phyloP scores from a whole-genome alignment of 2,797 vertebrate genomes.

The Pelochelys cantorii region DNA sequence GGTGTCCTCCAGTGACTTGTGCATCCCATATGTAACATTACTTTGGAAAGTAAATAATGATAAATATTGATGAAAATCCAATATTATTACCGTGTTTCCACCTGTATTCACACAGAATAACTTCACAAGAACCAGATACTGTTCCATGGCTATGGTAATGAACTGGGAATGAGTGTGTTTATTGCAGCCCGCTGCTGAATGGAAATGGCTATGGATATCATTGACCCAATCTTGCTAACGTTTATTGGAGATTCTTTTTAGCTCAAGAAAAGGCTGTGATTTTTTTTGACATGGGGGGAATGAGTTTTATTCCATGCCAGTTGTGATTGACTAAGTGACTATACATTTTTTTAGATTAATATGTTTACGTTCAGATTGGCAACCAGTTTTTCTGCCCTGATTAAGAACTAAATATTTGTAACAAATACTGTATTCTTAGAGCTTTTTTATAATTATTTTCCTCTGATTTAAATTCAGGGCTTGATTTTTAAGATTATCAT shows the following conservation, averaged over 20 bases:
- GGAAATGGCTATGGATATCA: background rate
- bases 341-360: background rate
- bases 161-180: rapidly evolving
- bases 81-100: background rate
- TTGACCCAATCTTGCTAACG: too few species aligned
- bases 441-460: background rate
- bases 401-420: background rate
- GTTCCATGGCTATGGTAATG: background rate
- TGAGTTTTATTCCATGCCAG: background rate
- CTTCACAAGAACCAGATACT: rapidly evolving
- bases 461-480: background rate
- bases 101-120: background rate
- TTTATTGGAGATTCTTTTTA: rapidly evolving
- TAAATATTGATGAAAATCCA: background rate
- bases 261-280: rapidly evolving
- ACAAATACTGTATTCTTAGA: background rate
- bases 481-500: background rate
- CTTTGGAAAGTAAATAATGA: background rate
- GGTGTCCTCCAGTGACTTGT: background rate
- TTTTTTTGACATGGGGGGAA: background rate
- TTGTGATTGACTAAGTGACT: background rate
- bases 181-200: background rate
- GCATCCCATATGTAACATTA: background rate
- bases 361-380: background rate
- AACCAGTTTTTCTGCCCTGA: background rate